phyloP scores from a whole-genome alignment of 2,113 vertebrate genomes.

The Pantherophis guttatus region DNA sequence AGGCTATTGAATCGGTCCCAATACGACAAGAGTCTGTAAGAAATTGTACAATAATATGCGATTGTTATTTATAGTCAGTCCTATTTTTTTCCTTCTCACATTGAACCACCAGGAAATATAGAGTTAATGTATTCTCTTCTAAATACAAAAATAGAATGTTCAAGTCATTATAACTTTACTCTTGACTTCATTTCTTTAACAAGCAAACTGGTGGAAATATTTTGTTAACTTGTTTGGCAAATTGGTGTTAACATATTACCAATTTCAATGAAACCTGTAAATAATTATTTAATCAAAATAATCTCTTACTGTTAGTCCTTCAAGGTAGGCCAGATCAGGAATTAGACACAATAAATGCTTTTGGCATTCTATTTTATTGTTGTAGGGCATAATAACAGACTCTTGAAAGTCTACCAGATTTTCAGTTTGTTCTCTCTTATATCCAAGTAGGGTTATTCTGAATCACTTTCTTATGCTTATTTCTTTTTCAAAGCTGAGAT shows the following conservation, averaged over 20 bases:
- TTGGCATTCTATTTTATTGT: neutral
- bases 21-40: neutral
- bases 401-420: neutral
- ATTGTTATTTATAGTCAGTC: neutral
- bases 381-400: neutral
- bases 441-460: neutral
- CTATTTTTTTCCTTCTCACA: neutral
- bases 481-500: neutral
- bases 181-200: neutral
- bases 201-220: neutral
- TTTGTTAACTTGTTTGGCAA: neutral
- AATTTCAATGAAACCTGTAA: neutral
- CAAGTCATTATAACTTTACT: neutral
- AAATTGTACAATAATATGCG: neutral
- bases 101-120: neutral
- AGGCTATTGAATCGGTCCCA: neutral
- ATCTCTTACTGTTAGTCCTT: neutral
- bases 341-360: neutral
- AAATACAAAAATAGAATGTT: neutral
- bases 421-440: neutral
- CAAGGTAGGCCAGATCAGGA: neutral
- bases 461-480: neutral
- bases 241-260: neutral
- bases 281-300: neutral
- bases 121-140: neutral